phyloP scores from a whole-genome alignment of 2,797 vertebrate species.

The Pseudopleuronectes americanus region DNA sequence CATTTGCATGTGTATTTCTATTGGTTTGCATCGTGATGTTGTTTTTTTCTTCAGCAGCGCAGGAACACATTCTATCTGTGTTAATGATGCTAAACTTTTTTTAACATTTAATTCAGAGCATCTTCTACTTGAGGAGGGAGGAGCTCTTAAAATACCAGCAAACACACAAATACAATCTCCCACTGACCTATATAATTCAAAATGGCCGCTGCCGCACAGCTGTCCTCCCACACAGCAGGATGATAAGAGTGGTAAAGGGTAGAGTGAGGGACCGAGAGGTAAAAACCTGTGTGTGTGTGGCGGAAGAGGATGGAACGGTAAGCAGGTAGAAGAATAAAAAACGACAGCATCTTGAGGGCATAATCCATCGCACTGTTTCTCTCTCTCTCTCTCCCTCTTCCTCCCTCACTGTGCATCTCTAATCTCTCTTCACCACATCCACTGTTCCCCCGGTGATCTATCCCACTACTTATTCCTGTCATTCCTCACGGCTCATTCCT shows the following conservation, averaged over 20 bases:
- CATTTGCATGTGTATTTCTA: constrained; percentile 66
- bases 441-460: constrained; percentile 6
- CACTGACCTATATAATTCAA: constrained; percentile 84
- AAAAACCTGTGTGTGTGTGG: constrained; percentile 2
- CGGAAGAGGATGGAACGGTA: constrained; percentile 26
- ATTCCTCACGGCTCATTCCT: constrained; percentile 30
- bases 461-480: constrained; percentile 36
- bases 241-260: constrained; percentile 48
- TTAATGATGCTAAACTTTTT: constrained; percentile 16
- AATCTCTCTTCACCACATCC: constrained; percentile 26
- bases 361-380: constrained; percentile 46
- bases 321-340: constrained; percentile 62
- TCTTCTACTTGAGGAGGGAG: constrained; percentile 35
- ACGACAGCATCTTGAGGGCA: constrained; percentile 40
- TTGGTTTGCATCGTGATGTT: constrained; percentile 51
- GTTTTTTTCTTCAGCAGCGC: background rate
- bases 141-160: constrained; percentile 42
- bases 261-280: constrained; percentile 34
- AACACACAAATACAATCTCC: constrained; percentile 70
- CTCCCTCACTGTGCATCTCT: constrained; percentile 17
- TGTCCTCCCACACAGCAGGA: constrained; percentile 71
- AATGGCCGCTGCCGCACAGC: constrained; percentile 76
- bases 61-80: constrained; percentile 23
- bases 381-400: constrained; percentile 5
- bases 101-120: constrained; percentile 7